A percentile compares a stretch with the other conserved stretches of the same genome.
phyloP scores from a whole-genome alignment of 2,888 invertebrate species.

The Cyclophora albipunctata region DNA sequence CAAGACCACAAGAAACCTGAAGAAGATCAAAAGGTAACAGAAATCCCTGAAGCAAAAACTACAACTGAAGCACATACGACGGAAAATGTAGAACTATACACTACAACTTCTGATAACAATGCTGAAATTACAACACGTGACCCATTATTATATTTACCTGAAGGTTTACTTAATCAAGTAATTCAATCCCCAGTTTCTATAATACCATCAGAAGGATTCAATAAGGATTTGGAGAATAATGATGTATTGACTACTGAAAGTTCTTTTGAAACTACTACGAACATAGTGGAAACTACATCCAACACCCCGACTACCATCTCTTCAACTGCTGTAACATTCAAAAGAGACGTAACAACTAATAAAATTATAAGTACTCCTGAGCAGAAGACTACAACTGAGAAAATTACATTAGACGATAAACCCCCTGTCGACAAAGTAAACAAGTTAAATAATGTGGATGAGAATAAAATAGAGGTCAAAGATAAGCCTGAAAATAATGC shows the following conservation, averaged over 20 bases:
- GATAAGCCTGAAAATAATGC: too few species aligned
- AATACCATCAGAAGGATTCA: too few species aligned
- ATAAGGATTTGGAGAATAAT: too few species aligned
- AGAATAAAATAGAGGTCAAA: too few species aligned
- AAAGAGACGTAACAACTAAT: too few species aligned
- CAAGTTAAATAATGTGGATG: too few species aligned
- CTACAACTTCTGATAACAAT: slow-evolving; percentile 20
- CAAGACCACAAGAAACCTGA: slow-evolving; percentile 16
- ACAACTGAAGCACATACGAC: slow-evolving; percentile 21
- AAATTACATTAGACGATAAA: too few species aligned
- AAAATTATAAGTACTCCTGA: too few species aligned
- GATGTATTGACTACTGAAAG: slow-evolving; percentile 23
- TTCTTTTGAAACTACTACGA: slow-evolving; percentile 13
- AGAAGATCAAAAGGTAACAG: background rate
- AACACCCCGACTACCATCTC: background rate
- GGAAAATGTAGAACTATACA: slow-evolving; percentile 23
- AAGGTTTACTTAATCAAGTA: slow-evolving; percentile 66
- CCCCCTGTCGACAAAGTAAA: too few species aligned
- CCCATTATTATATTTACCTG: slow-evolving; percentile 63
- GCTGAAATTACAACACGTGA: slow-evolving; percentile 50
- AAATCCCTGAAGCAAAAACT: slow-evolving; percentile 8
- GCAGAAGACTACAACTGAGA: too few species aligned
- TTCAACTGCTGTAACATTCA: slow-evolving; percentile 1
- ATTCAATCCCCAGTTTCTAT: slow-evolving; percentile 26
- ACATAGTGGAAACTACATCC: slow-evolving; percentile 4